Evolutionary conservation across 2,113 vertebrate genomes (phyloP), one percentile per base, ranked within the genome.

Genomic region (Aphelocoma coerulescens): DNA sequence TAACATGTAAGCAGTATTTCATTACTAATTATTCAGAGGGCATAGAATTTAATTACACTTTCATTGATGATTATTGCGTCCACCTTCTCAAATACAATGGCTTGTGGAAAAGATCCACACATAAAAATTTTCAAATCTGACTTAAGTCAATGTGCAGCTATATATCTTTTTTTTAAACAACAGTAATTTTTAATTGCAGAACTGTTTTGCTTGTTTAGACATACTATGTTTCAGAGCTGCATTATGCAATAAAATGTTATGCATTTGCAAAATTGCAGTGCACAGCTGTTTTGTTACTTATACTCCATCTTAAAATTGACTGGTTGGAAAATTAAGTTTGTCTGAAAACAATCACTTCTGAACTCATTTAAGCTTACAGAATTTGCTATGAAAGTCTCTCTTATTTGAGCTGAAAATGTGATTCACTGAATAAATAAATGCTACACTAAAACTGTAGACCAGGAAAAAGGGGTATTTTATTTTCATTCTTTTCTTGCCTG

Each of bases 271-370:
- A 97, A 95, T n/a, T 85, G 88, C 46, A 66, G 37, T 12, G 46
- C 84, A 86, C n/a, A 90, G 93, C 86, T 96, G 43, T 89, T 95
- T 78, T 93, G 72, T 79, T 93, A 88, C 85, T 91, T 77, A 49
- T 21, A 89, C 72, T 94, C 35, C n/a, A 88, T 91, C 89, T 92
- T 95, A 95, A 96, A 97, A 91, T 30, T 33, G 59, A 91, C 79
- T 94, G 66, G 24, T 62, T 96, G 76, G 82, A 96, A 98, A 97
- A 97, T 75, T 48, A 97, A 96, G 67, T 83, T 97, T 83, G 43
- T 74, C 96, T 96, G 95, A 95, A 97, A 96, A 95, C 77, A 95
- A 93, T 92, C 28, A 81, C 48, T 94, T 95, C 32, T 67, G 49
- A 82, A 92, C 77, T 92, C 91, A 88, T 94, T 92, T 76, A 86